A percentile compares a stretch with the other conserved stretches of the same genome.
Evolutionary conservation across 2,888 invertebrate species (phyloP).

Genomic region (Leptura quadrifasciata): DNA sequence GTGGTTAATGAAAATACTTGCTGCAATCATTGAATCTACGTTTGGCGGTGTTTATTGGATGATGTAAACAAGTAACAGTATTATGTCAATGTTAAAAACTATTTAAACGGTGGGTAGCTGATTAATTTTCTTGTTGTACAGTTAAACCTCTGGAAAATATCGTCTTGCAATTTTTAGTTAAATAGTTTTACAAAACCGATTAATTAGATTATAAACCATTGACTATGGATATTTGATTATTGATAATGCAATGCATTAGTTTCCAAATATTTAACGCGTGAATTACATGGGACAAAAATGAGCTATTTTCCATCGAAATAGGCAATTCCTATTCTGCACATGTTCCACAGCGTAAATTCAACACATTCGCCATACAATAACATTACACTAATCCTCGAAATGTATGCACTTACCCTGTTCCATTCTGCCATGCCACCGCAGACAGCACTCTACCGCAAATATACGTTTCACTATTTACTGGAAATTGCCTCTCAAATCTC

Average conservation of each 20-base stretch:
- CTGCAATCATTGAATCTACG: too few relatives aligned
- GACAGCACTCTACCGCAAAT: constrained; percentile 41
- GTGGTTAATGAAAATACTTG: too few relatives aligned
- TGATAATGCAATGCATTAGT: neutral
- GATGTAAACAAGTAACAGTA: too few relatives aligned
- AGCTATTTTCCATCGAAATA: constrained; percentile 18
- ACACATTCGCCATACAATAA: constrained; percentile 54
- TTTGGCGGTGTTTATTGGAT: too few relatives aligned
- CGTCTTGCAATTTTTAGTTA: too few relatives aligned
- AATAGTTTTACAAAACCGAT: too few relatives aligned
- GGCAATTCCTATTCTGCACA: constrained; percentile 46
- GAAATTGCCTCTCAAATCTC: constrained; percentile 44
- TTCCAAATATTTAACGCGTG: neutral
- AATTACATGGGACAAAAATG: constrained; percentile 1
- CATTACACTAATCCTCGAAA: constrained; percentile 61
- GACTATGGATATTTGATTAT: too few relatives aligned
- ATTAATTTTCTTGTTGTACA: too few relatives aligned
- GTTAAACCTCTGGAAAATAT: too few relatives aligned
- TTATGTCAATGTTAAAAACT: too few relatives aligned
- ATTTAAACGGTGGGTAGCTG: too few relatives aligned
- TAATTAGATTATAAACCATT: too few relatives aligned
- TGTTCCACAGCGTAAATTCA: constrained; percentile 43
- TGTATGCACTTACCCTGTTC: constrained; percentile 60
- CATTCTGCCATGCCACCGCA: constrained; percentile 47
- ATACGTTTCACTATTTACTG: constrained; percentile 47